phyloP scores from a whole-genome alignment of 2,888 invertebrate genomes.

The Sipha maydis region DNA sequence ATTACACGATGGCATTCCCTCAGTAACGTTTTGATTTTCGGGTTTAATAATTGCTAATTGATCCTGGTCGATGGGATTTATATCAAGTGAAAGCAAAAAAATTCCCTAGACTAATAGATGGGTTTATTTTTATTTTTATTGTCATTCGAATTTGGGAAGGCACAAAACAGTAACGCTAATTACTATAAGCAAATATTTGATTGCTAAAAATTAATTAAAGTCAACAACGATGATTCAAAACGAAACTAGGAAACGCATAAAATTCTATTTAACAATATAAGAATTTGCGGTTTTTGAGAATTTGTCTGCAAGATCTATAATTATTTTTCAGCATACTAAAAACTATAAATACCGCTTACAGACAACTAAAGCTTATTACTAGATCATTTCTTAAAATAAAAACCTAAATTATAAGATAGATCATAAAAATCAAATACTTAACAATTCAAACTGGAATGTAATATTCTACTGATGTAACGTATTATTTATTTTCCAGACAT shows the following conservation, averaged over 20 bases:
- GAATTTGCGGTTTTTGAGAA: no score
- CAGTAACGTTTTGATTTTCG: slow-evolving; percentile 46
- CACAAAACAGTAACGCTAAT: neutral
- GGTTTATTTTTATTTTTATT: slow-evolving; percentile 46
- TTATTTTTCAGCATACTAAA: no score
- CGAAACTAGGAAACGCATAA: neutral
- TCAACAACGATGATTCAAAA: neutral
- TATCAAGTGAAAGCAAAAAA: slow-evolving; percentile 27
- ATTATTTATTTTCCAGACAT: no score
- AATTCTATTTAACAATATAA: no score
- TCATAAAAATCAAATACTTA: no score
- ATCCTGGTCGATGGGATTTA: slow-evolving; percentile 34
- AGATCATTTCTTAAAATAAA: no score
- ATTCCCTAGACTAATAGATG: slow-evolving; percentile 34
- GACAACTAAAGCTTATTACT: no score
- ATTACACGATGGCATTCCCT: slow-evolving; percentile 31
- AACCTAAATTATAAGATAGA: no score
- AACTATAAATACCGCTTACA: no score
- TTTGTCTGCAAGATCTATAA: no score
- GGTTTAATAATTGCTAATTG: slow-evolving; percentile 48
- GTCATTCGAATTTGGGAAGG: slow-evolving; percentile 19
- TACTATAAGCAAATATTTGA: neutral
- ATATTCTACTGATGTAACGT: no score
- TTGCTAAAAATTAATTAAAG: neutral
- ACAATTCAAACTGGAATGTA: no score